Conservation (phyloP, 92 coral and sea anemone species). For the Siderastrea siderea region DNA sequence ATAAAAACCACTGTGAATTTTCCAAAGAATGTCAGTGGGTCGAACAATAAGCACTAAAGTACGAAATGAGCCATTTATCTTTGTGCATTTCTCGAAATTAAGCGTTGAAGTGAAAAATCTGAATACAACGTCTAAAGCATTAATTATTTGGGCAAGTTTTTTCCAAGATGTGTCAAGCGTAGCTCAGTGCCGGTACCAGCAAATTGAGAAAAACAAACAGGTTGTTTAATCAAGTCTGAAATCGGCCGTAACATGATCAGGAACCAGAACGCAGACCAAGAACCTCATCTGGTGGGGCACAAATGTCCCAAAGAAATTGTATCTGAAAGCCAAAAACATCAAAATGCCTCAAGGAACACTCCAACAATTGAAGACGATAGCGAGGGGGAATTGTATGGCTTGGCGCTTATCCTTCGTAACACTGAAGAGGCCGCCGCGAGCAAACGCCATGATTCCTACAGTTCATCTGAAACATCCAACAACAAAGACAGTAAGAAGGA, state of each 20-base stretch:
- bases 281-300: not conserved
- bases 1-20: not conserved
- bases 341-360: not conserved
- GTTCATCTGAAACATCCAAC: not conserved
- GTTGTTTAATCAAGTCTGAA: slow-evolving; percentile 8
- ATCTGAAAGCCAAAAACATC: not conserved
- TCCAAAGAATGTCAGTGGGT: not conserved
- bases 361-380: slow-evolving; percentile 10
- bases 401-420: slow-evolving; percentile 33
- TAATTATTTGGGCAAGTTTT: not conserved
- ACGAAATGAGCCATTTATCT: not conserved
- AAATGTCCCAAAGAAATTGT: not conserved
- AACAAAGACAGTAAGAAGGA: not conserved
- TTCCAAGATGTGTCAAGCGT: not conserved
- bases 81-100: not conserved
- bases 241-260: slow-evolving; percentile 27
- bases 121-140: not conserved
- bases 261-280: not conserved
- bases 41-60: not conserved
- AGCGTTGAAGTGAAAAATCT: not conserved
- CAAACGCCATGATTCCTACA: not conserved
- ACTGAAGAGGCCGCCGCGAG: slow-evolving; percentile 6
- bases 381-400: slow-evolving; percentile 40
- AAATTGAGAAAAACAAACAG: slow-evolving; percentile 9
- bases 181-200: slow-evolving; percentile 40